These are phyloP conservation scores for Ceratitis capitata DNA, from an alignment of 1,140 invertebrate species.

Conservation along the genomic window DNA sequence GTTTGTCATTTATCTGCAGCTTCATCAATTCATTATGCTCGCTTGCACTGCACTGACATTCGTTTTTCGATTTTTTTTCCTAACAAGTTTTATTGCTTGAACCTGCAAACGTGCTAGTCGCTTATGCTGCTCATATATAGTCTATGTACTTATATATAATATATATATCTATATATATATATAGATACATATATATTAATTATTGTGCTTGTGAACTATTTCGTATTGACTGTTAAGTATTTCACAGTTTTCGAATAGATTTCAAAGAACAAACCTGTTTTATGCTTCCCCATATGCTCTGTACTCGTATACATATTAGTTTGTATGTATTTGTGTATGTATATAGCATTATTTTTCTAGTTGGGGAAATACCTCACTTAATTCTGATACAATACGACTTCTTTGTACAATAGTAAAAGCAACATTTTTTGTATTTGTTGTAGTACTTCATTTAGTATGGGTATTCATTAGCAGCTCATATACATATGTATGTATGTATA, in stretches of 20 bases:
- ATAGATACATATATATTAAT: too few relatives aligned
- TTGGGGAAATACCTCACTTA: not conserved
- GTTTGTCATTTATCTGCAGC: too few relatives aligned
- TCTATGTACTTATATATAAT: too few relatives aligned
- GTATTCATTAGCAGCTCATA: not conserved
- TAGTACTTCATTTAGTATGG: not conserved
- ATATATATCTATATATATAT: too few relatives aligned
- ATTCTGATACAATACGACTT: too few relatives aligned
- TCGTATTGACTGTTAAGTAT: slow-evolving; percentile 1
- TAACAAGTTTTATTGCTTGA: not conserved
- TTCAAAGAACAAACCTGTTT: not conserved
- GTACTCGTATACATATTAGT: too few relatives aligned
- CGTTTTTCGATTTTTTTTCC: not conserved
- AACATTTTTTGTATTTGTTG: not conserved
- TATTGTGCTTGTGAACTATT: not conserved
- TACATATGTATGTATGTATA: not conserved
- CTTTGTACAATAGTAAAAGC: too few relatives aligned
- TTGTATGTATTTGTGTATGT: not conserved
- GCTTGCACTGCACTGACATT: not conserved
- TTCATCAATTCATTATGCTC: not conserved
- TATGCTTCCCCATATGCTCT: slow-evolving; percentile 6
- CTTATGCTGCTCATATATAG: not conserved
- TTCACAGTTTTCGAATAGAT: not conserved
- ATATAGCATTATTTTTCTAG: too few relatives aligned
- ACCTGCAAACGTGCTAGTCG: not conserved